Percentiles rank a stretch among this genome's conserved stretches.
phyloP scores from a whole-genome alignment of 1,140 invertebrate genomes.

The Drosophila lacertosa region DNA sequence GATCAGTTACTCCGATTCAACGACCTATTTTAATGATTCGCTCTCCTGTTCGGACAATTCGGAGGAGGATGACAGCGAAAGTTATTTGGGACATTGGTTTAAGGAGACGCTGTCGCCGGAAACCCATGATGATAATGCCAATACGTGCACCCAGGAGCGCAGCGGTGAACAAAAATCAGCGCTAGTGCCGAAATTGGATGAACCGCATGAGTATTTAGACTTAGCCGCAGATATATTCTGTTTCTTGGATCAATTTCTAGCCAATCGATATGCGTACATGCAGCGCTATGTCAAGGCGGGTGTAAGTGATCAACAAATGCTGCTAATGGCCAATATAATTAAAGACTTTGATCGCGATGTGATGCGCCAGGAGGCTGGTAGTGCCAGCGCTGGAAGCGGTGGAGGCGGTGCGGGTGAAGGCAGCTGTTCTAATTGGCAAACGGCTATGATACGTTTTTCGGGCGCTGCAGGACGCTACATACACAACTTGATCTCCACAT shows the following conservation, averaged over 20 bases:
- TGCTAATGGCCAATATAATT: slow-evolving; percentile 92
- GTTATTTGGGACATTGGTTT: slow-evolving; percentile 95
- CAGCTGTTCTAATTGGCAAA: slow-evolving; percentile 73
- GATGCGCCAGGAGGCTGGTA: slow-evolving; percentile 67
- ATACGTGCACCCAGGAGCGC: slow-evolving; percentile 84
- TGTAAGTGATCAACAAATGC: slow-evolving; percentile 90
- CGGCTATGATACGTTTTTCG: slow-evolving; percentile 81
- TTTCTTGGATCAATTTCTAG: slow-evolving; percentile 80
- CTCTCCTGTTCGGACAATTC: slow-evolving; percentile 95
- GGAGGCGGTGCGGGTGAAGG: slow-evolving; percentile 17
- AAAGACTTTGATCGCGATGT: slow-evolving; percentile 92
- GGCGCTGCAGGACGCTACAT: slow-evolving; percentile 82
- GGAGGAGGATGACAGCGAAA: slow-evolving; percentile 94
- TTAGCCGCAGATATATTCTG: slow-evolving; percentile 80
- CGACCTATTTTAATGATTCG: slow-evolving; percentile 96
- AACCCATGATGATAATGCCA: slow-evolving; percentile 86
- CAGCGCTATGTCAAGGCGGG: slow-evolving; percentile 86
- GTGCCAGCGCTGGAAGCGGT: slow-evolving; percentile 1
- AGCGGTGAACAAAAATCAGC: slow-evolving; percentile 82
- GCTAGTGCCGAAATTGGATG: slow-evolving; percentile 94
- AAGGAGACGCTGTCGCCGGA: slow-evolving; percentile 94
- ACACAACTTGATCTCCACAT: slow-evolving; percentile 90
- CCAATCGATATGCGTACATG: slow-evolving; percentile 84
- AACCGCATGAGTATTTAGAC: slow-evolving; percentile 89
- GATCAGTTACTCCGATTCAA: slow-evolving; percentile 94